Base-by-base conservation (phyloP, 2,113 vertebrate genomes). In the Cervus canadensis region DNA sequence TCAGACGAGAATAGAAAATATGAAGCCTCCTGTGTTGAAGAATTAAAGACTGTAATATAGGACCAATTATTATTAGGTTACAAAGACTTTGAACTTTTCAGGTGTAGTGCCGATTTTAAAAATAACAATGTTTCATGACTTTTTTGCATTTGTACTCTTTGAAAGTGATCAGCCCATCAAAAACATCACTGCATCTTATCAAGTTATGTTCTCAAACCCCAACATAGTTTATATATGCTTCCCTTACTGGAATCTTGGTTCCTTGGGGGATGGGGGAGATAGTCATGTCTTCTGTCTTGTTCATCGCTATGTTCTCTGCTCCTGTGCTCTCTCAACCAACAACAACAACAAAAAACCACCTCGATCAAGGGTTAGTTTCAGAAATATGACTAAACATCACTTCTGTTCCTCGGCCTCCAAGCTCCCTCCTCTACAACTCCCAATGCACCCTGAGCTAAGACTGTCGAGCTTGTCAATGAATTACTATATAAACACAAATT, bases 241-340 rank as follows among this genome's bases (percentile, higher is more conserved):
- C 15, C 50, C 14, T 16, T 94, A 16, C 0, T 28, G 52, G 83
- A 50, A 30, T 10, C 71, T 79, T 52, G 21, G 12, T 33, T 45
- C 76, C 3, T 15, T 1, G 19, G 52, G 16, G 3, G 2, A 8
- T 14, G 7, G 13, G 52, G 13, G 13, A 33, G 3, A 83, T 1
- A 17, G 23, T 7, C 28, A 15, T 3, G 6, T 40, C 43, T 33
- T 57, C 60, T 17, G 0, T 40, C 11, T 30, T 43, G 0, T 26
- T 82, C 54, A 76, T 23, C 23, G 7, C 10, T 56, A 6, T 45
- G 21, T 25, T 21, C 6, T 64, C 40, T n/a, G 25, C 33, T 89
- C 74, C 30, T 12, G 67, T 40, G 67, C 5, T 12, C 48, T 45
- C 26, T 79, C 56, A 57, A 54, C 79, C 79, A 82, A n/a, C 48